phyloP scores from a whole-genome alignment of 2,797 vertebrate species.

The Chrosomus eos region DNA sequence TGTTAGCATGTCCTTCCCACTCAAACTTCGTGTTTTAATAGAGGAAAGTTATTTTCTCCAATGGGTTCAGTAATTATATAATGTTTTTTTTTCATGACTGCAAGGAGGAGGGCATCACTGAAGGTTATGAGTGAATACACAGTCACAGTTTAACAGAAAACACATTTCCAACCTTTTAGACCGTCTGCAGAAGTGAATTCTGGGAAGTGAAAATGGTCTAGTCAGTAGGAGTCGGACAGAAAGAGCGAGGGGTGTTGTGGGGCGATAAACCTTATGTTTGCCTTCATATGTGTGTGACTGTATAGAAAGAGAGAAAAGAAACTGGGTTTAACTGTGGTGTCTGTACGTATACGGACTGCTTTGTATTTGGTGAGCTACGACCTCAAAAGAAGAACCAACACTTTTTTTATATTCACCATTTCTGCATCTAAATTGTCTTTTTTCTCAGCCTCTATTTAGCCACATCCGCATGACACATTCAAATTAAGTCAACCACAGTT shows the following conservation, averaged over 20 bases:
- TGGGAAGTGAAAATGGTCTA: background rate
- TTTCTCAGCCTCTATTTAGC: slow-evolving; percentile 34
- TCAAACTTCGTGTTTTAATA: background rate
- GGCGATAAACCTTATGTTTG: background rate
- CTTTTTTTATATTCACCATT: background rate
- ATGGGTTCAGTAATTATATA: background rate
- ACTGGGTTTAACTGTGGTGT: background rate
- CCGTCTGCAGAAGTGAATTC: background rate
- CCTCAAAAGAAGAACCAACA: background rate
- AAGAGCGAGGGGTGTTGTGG: background rate
- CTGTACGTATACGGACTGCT: background rate
- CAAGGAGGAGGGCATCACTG: background rate
- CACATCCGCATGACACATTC: slow-evolving; percentile 49
- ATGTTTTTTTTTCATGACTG: background rate
- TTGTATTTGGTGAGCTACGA: background rate
- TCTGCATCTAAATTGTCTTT: slow-evolving; percentile 6
- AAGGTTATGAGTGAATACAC: background rate
- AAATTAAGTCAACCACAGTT: slow-evolving; percentile 41
- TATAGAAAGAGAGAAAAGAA: background rate
- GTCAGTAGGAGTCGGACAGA: background rate
- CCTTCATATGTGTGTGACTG: background rate
- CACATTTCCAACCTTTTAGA: background rate
- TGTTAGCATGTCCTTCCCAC: background rate
- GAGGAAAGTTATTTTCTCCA: background rate
- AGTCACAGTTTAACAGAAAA: slow-evolving; percentile 2